phyloP scores from a whole-genome alignment of 1,140 invertebrate species.

The Diabrotica virgifera region DNA sequence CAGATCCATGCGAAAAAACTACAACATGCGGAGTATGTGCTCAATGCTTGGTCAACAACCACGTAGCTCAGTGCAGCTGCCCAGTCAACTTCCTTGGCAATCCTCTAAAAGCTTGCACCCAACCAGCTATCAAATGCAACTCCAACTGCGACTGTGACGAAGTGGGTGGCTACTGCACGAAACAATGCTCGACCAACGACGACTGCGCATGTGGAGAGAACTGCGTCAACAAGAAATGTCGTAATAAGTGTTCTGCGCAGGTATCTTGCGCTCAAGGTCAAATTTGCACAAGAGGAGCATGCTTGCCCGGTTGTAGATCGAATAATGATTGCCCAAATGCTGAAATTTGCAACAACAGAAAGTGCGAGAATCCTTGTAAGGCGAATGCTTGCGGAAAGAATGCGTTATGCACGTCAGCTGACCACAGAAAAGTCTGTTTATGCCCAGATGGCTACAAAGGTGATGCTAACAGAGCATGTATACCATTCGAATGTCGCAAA shows the following conservation, averaged over 20 bases:
- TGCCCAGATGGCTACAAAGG: conserved; percentile 82
- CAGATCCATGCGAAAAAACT: conserved; percentile 72
- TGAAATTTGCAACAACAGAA: conserved; percentile 69
- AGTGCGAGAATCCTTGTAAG: conserved; percentile 76
- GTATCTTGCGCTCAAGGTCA: conserved; percentile 48
- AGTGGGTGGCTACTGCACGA: conserved; percentile 72
- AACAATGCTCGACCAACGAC: conserved; percentile 60
- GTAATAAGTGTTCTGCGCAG: conserved; percentile 58
- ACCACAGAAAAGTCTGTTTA: conserved; percentile 76
- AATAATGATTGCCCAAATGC: conserved; percentile 78
- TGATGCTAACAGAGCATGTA: conserved; percentile 71
- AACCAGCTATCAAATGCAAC: conserved; percentile 64
- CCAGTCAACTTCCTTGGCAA: conserved; percentile 77
- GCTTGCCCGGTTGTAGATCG: conserved; percentile 70
- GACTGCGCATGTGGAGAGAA: conserved; percentile 76
- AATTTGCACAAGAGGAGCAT: conserved; percentile 62
- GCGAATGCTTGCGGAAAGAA: conserved; percentile 68
- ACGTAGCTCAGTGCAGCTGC: conserved; percentile 80
- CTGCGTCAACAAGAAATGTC: conserved; percentile 62
- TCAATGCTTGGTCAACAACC: conserved; percentile 76
- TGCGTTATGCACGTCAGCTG: conserved; percentile 70
- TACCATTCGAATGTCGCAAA: conserved; percentile 70
- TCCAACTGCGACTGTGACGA: conserved; percentile 71
- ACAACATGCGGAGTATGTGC: conserved; percentile 77
- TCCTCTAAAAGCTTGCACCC: conserved; percentile 70